Conservation (phyloP, 1,140 invertebrate species). For the Euwallacea similis region DNA sequence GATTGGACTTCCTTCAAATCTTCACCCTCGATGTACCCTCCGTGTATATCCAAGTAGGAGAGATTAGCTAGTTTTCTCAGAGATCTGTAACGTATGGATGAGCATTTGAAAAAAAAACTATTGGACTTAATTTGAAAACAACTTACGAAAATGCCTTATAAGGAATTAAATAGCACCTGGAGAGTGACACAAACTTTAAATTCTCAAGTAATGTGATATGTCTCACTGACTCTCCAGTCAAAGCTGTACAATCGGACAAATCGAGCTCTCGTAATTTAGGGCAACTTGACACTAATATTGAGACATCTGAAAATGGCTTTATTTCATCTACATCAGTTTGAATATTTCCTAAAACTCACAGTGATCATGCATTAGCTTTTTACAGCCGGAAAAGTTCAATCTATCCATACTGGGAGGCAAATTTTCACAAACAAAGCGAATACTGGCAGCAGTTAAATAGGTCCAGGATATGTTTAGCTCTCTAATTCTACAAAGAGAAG, state of each 20-base stretch:
- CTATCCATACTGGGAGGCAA: slow-evolving; percentile 67
- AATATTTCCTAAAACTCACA: slow-evolving; percentile 59
- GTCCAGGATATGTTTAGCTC: slow-evolving; percentile 85
- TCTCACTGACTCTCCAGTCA: slow-evolving; percentile 64
- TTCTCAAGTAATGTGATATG: slow-evolving; percentile 65
- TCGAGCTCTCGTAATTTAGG: slow-evolving; percentile 78
- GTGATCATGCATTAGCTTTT: slow-evolving; percentile 72
- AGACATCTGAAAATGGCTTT: slow-evolving; percentile 63
- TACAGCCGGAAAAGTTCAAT: slow-evolving; percentile 79
- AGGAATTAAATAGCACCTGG: slow-evolving; percentile 80
- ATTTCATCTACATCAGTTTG: neutral
- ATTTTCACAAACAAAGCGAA: slow-evolving; percentile 64
- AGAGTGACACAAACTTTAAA: slow-evolving; percentile 81
- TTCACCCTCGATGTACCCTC: slow-evolving; percentile 47
- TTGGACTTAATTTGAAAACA: neutral
- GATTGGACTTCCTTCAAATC: slow-evolving; percentile 48
- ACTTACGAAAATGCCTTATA: slow-evolving; percentile 64
- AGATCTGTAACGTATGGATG: slow-evolving; percentile 32
- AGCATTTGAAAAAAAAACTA: neutral
- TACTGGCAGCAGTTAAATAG: slow-evolving; percentile 61
- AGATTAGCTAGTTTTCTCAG: slow-evolving; percentile 46
- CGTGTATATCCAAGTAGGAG: slow-evolving; percentile 52
- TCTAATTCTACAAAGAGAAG: slow-evolving; percentile 61
- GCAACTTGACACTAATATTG: slow-evolving; percentile 65
- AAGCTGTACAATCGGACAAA: slow-evolving; percentile 78